These are phyloP conservation scores for Zaprionus africanus DNA, from an alignment of 1,140 invertebrate species.

Conservation along the genomic window DNA sequence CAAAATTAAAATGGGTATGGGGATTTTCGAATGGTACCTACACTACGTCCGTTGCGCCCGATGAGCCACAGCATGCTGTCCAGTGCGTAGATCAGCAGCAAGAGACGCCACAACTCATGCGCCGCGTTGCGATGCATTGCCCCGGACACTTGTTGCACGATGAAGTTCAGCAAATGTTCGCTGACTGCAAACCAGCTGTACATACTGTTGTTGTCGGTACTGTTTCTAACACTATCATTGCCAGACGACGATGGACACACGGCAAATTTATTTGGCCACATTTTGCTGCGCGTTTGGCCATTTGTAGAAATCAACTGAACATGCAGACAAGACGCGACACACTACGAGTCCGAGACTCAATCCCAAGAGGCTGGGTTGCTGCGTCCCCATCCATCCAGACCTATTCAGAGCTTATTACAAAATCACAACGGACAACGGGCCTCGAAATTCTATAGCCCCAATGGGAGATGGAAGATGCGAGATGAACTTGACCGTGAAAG, in stretches of 20 bases:
- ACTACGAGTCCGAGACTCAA: not conserved
- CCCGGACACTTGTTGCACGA: conserved; percentile 48
- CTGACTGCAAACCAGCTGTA: conserved; percentile 42
- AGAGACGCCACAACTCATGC: conserved; percentile 50
- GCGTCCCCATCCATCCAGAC: conserved; percentile 2
- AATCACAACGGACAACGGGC: conserved; percentile 34
- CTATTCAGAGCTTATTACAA: conserved; percentile 60
- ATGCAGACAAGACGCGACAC: conserved; percentile 10
- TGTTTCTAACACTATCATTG: conserved; percentile 43
- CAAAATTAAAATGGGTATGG: not conserved
- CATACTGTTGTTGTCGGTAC: conserved; percentile 3
- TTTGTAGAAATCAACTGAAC: conserved; percentile 59
- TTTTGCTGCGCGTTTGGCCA: conserved; percentile 46
- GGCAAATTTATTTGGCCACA: conserved; percentile 57
- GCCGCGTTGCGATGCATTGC: conserved; percentile 42
- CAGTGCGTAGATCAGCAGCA: conserved; percentile 64
- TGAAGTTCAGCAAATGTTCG: conserved; percentile 57
- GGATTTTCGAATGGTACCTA: conserved; percentile 42
- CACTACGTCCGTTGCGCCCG: conserved; percentile 57
- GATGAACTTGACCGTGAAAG: conserved; percentile 84
- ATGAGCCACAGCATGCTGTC: conserved; percentile 58
- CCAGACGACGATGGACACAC: conserved; percentile 53
- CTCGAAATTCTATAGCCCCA: conserved; percentile 52
- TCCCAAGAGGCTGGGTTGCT: conserved; percentile 46
- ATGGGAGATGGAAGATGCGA: conserved; percentile 17